These are phyloP conservation scores for Phenganax marumi DNA, from an alignment of 92 coral and sea anemone genomes.

Conservation along the genomic window DNA sequence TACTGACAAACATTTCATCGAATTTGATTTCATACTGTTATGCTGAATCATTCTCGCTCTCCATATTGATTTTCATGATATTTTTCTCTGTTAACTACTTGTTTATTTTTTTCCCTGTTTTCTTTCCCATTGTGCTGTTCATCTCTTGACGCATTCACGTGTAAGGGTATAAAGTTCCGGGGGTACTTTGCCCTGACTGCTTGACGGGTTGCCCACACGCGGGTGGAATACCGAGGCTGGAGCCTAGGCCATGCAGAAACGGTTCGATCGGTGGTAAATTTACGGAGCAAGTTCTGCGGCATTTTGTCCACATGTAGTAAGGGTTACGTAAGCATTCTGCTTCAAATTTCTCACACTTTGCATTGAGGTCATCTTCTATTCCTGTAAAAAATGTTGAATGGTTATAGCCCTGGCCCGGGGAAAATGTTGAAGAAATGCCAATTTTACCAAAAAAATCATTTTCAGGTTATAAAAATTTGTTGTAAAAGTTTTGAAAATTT, in stretches of 20 bases:
- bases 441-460: too few species aligned
- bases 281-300: conserved; percentile 11
- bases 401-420: neutral
- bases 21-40: too few species aligned
- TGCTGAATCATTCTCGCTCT: neutral
- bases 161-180: conserved; percentile 22
- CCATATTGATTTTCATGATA: neutral
- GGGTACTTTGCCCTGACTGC: neutral
- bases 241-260: conserved; percentile 2
- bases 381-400: conserved; percentile 1
- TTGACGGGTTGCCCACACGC: conserved; percentile 30
- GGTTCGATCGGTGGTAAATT: conserved; percentile 40
- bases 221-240: neutral
- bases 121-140: conserved; percentile 30
- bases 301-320: conserved; percentile 44
- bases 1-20: too few species aligned
- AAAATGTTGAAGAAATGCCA: too few species aligned
- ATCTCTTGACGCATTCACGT: neutral
- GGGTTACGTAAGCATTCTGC: conserved; percentile 45
- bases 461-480: neutral
- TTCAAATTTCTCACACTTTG: conserved; percentile 15
- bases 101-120: neutral
- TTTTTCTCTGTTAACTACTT: neutral
- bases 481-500: neutral
- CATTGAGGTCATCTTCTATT: conserved; percentile 10